These are phyloP conservation scores for Larimichthys crocea DNA, from an alignment of 2,113 vertebrate genomes.

Conservation along the genomic window DNA sequence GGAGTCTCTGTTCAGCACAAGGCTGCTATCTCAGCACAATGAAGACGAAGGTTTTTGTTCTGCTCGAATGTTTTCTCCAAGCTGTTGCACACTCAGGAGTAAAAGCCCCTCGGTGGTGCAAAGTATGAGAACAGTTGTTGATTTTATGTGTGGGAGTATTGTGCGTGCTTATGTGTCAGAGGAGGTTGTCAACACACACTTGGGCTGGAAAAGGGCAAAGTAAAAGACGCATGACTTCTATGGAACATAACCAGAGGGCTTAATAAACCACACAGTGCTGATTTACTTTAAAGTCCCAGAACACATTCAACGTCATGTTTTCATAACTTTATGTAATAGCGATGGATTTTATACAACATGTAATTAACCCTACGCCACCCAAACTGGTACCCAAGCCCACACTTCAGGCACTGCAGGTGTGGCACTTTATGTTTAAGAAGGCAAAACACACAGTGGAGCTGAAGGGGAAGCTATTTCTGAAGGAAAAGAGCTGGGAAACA, in stretches of 20 bases:
- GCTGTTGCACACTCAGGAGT: conserved; percentile 27
- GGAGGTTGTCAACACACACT: conserved; percentile 50
- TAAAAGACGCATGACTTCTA: not conserved
- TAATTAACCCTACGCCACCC: conserved; percentile 33
- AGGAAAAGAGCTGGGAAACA: conserved; percentile 15
- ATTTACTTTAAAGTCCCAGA: conserved; percentile 27
- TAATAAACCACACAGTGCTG: conserved; percentile 27
- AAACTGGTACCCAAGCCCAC: conserved; percentile 8
- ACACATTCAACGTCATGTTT: conserved; percentile 31
- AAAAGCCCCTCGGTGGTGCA: conserved; percentile 25
- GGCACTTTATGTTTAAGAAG: conserved; percentile 11
- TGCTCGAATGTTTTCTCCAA: conserved; percentile 44
- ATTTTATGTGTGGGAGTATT: conserved; percentile 30
- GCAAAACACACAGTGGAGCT: not conserved
- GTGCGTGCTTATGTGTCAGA: conserved; percentile 26
- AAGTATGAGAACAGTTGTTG: conserved; percentile 36
- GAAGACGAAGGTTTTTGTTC: conserved; percentile 37
- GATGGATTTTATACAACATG: conserved; percentile 19
- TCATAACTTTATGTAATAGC: conserved; percentile 31
- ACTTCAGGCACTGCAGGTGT: conserved; percentile 2
- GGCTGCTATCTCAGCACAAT: conserved; percentile 15
- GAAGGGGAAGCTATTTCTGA: conserved; percentile 7
- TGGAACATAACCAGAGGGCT: conserved; percentile 38
- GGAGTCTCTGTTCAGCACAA: not conserved
- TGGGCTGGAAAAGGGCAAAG: not conserved